Evolutionary conservation across 2,113 vertebrate species (phyloP).

Genomic region (Aphyosemion australe): DNA sequence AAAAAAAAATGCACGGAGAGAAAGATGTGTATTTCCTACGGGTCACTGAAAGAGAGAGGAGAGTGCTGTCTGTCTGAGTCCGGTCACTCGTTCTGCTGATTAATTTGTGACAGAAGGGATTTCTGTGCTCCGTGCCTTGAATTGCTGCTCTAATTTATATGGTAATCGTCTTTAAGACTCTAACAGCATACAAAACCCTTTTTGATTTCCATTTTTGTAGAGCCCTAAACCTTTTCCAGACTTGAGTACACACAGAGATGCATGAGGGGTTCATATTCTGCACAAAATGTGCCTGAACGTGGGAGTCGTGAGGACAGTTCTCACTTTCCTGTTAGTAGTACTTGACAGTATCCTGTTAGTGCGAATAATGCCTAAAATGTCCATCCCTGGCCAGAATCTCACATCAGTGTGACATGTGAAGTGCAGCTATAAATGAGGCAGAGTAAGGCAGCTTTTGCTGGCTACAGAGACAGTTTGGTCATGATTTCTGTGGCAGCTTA

Average conservation of each 20-base stretch:
- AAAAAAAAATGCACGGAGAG: slow-evolving; percentile 32
- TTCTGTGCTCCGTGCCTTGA: slow-evolving; percentile 63
- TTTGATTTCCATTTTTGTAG: slow-evolving; percentile 49
- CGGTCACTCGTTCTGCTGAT: slow-evolving; percentile 61
- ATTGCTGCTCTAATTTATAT: slow-evolving; percentile 77
- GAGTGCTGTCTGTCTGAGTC: slow-evolving; percentile 48
- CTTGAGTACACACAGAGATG: slow-evolving; percentile 20
- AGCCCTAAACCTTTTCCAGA: slow-evolving; percentile 55
- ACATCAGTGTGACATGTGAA: slow-evolving; percentile 21
- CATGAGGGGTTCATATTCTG: not conserved
- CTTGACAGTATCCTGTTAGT: slow-evolving; percentile 15
- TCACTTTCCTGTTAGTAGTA: slow-evolving; percentile 17
- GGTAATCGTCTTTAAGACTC: slow-evolving; percentile 74
- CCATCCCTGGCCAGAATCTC: slow-evolving; percentile 16
- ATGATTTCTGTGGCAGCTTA: no score
- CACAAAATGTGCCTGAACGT: slow-evolving; percentile 2
- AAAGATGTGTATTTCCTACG: slow-evolving; percentile 50
- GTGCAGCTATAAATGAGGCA: slow-evolving; percentile 29
- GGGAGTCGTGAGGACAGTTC: slow-evolving; percentile 3
- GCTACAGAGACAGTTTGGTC: not conserved
- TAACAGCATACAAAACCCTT: slow-evolving; percentile 58
- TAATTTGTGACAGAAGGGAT: slow-evolving; percentile 74
- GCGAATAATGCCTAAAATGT: slow-evolving; percentile 20
- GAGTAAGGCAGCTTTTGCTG: slow-evolving; percentile 4
- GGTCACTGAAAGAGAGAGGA: slow-evolving; percentile 46